These are phyloP conservation scores for Micrastur ruficollis DNA, from an alignment of 2,797 vertebrate species.

Conservation along the genomic window DNA sequence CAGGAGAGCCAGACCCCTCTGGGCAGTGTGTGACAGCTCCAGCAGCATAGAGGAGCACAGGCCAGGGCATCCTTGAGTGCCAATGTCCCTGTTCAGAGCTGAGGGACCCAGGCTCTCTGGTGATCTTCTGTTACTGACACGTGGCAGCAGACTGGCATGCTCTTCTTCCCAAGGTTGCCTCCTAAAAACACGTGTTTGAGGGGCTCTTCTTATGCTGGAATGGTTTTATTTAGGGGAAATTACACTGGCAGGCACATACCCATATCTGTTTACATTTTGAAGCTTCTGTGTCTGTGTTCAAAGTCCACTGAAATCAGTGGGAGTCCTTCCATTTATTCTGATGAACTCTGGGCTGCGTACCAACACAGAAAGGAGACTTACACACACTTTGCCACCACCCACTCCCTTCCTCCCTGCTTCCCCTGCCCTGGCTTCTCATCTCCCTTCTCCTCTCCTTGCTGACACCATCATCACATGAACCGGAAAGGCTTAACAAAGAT, in stretches of 20 bases:
- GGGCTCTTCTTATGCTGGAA: background rate
- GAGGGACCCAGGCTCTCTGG: background rate
- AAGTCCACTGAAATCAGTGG: background rate
- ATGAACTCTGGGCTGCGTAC: background rate
- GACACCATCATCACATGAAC: background rate
- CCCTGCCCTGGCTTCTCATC: background rate
- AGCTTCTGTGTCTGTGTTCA: slow-evolving; percentile 7
- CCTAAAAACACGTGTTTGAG: background rate
- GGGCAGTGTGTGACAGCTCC: background rate
- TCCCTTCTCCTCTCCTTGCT: background rate
- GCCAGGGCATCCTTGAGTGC: background rate
- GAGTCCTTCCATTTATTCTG: background rate
- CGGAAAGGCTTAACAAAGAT: background rate
- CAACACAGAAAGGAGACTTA: background rate
- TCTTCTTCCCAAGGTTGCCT: background rate
- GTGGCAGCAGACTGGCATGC: background rate
- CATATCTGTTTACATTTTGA: slow-evolving; percentile 2
- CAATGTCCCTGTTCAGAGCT: background rate
- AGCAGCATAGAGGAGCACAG: background rate
- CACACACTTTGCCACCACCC: background rate
- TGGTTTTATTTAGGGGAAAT: background rate
- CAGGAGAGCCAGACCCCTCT: background rate
- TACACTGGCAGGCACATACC: background rate
- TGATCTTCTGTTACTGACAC: background rate
- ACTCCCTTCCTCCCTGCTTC: background rate